Evolutionary conservation across 2,888 invertebrate species (phyloP).

Genomic region (Crocallis elinguaria): DNA sequence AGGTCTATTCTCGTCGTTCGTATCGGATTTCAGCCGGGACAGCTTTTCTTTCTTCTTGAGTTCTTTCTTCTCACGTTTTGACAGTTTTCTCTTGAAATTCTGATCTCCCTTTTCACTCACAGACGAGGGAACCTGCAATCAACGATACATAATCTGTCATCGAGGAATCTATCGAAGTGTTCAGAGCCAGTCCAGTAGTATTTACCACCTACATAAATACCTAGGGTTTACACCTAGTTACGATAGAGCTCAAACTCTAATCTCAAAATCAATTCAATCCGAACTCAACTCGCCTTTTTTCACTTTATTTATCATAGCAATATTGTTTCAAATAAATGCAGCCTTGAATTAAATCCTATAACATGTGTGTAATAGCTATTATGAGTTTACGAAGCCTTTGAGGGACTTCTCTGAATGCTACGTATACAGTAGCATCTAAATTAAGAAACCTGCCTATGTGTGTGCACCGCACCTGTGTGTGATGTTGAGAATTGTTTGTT

Average conservation of each 20-base stretch:
- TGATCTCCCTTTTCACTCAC: constrained; percentile 90
- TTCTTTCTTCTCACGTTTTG: constrained; percentile 99
- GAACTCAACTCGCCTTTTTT: neutral
- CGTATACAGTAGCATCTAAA: constrained; percentile 34
- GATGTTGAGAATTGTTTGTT: neutral
- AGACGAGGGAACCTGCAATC: constrained; percentile 62
- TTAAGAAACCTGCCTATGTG: constrained; percentile 1
- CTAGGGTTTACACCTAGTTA: no score
- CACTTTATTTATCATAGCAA: neutral
- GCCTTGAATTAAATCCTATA: constrained; percentile 30
- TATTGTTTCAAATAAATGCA: constrained; percentile 18
- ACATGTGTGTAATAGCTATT: constrained; percentile 17
- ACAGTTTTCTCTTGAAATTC: constrained; percentile 96
- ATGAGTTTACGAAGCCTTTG: constrained; percentile 33
- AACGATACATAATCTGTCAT: no score
- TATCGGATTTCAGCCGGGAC: constrained; percentile 90
- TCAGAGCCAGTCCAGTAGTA: no score
- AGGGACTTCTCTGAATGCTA: constrained; percentile 36
- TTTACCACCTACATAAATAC: no score
- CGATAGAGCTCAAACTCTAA: neutral
- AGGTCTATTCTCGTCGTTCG: constrained; percentile 88
- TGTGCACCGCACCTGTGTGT: constrained; percentile 6
- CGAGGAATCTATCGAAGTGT: no score
- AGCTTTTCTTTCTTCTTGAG: constrained; percentile 97
- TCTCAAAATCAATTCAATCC: neutral